Base-by-base conservation (phyloP, 2,888 invertebrate genomes). In the Xanthia togata region DNA sequence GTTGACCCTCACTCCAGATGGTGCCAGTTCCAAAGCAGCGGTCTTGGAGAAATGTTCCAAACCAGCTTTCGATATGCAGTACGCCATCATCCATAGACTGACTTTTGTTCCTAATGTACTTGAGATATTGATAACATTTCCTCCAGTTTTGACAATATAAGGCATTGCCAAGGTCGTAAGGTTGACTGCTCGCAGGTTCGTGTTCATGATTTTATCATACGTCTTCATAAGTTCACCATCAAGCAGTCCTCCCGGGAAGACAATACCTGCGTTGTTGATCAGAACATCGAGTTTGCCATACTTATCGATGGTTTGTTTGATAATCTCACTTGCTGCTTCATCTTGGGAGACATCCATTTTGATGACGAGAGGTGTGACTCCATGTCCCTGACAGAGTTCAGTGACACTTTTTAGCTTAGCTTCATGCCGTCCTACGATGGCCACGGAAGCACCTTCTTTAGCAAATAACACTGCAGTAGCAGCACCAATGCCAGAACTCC, bases 31-130 rank as follows among this genome's bases (percentile, higher is more conserved):
- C 64, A 98, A 91, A 11, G 98, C 98, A 23, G 97, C 93, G 89
- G 97, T 97, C 84, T 97, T 95, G 0, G 98, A 98, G 82, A 98
- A 97, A 88, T 98, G 98, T 91, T 98, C 98, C 12, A 82, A 55
- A 2, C 82, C 82, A 44, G 82, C 82, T 44, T 82, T 82, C 14
- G 82, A 82, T 47, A 82, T 63, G 17, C 75, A 70, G 55, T 82
- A 82, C 2, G 79, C 75, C 62, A 47, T 50, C 68, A 69, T 50
- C 35, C 12, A 41, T 9, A 68, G 55, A 3, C 0, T 14, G 0
- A 14, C n/a, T 38, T 35, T 31, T 31, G 60, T 74, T n/a, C 53
- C 79, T 5, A 62, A 17, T 26, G 57, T 70, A 9, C 82, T 79
- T n/a, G 82, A 82, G 5, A 79, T 72, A 14, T 90, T 90, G 2